These are phyloP conservation scores for Nemotelus nigrinus DNA, from an alignment of 2,888 invertebrate species.

Conservation along the genomic window DNA sequence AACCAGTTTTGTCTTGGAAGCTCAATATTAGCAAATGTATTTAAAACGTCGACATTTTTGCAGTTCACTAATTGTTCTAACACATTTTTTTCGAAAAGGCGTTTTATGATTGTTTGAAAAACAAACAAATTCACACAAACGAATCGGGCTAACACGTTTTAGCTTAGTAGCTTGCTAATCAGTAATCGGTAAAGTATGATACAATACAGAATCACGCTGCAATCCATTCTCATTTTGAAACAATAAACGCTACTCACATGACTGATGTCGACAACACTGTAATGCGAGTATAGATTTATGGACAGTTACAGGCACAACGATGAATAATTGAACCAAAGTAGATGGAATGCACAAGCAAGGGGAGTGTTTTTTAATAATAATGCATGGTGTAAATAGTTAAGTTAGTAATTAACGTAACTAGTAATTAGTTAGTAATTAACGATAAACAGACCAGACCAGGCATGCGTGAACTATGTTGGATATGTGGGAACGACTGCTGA, in stretches of 20 bases:
- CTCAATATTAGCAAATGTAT: no score
- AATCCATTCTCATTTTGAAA: constrained; percentile 20
- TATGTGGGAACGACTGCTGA: no score
- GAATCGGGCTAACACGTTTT: neutral
- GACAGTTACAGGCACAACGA: no score
- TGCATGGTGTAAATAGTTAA: constrained; percentile 14
- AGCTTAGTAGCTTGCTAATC: constrained; percentile 25
- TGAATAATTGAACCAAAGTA: no score
- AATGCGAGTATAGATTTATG: no score
- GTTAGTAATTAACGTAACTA: constrained; percentile 34
- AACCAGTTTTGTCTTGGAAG: no score
- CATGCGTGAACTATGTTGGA: no score
- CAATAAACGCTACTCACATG: constrained; percentile 38
- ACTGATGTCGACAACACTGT: constrained; percentile 1
- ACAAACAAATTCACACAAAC: neutral
- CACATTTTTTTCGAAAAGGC: constrained; percentile 8
- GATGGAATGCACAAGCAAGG: no score
- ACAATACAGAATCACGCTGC: constrained; percentile 11
- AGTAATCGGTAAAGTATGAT: neutral
- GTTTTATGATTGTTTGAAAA: neutral
- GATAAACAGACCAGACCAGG: neutral
- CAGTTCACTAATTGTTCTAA: neutral
- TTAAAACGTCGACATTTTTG: no score
- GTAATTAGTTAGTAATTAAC: neutral
- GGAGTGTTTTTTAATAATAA: no score